These are phyloP conservation scores for Pentalonia nigronervosa DNA, from an alignment of 1,140 invertebrate genomes.

Conservation along the genomic window DNA sequence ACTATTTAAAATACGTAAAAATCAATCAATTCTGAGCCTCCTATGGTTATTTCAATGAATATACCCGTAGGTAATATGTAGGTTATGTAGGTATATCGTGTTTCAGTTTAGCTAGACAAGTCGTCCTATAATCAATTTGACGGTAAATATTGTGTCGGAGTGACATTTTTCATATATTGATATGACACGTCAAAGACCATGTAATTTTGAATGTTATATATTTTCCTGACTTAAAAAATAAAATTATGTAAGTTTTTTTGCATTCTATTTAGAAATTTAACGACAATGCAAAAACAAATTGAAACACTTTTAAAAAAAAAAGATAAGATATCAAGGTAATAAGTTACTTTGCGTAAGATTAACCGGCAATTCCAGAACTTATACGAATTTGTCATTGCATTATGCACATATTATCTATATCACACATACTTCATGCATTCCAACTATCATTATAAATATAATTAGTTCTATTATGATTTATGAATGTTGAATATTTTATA, in stretches of 20 bases:
- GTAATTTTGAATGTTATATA: not conserved
- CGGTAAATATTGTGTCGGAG: constrained; percentile 8
- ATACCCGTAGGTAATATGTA: too few relatives aligned
- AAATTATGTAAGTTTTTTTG: not conserved
- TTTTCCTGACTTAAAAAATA: not conserved
- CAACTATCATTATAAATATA: too few relatives aligned
- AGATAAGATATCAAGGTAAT: not conserved
- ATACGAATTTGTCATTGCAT: not conserved
- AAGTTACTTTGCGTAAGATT: not conserved
- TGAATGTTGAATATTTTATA: not conserved
- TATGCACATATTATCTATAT: too few relatives aligned
- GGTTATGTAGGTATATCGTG: not conserved
- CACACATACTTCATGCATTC: too few relatives aligned
- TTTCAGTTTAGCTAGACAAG: constrained; percentile 10
- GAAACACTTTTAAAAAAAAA: not conserved
- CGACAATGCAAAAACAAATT: not conserved
- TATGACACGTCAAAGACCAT: constrained; percentile 18
- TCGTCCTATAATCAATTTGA: constrained; percentile 25
- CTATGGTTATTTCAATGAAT: not conserved
- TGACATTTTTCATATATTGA: constrained; percentile 6
- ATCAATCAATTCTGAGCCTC: not conserved
- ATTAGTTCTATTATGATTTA: not conserved
- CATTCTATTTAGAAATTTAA: constrained; percentile 15
- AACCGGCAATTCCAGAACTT: not conserved
- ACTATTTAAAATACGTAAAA: not conserved